Conservation (phyloP, 30 jellyfish, hydroid and myxozoan species). For the Nemopilema nomurai region DNA sequence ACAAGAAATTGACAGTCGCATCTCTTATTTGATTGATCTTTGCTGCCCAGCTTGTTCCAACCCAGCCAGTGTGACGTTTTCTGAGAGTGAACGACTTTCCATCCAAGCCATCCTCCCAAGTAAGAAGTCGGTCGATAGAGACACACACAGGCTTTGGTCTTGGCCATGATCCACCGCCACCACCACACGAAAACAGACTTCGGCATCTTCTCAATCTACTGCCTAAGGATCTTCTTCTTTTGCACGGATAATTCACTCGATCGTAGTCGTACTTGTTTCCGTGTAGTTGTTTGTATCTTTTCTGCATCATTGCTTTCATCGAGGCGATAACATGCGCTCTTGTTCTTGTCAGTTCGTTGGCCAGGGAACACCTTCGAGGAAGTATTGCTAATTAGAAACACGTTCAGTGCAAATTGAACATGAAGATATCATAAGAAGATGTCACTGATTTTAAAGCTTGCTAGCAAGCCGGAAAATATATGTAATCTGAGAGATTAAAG, state of each 20-base stretch:
- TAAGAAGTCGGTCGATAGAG: conserved; percentile 14
- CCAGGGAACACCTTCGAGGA: conserved; percentile 5
- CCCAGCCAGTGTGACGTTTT: neutral
- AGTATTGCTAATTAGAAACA: no score
- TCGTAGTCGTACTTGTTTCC: neutral
- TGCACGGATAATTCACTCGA: neutral
- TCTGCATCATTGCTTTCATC: conserved; percentile 27
- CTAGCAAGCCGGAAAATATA: no score
- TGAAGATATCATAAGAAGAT: no score
- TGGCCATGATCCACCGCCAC: neutral
- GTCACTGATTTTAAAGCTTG: no score
- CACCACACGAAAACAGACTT: neutral
- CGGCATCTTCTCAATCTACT: neutral
- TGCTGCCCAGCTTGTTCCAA: conserved; percentile 3
- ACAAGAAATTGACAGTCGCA: conserved; percentile 10
- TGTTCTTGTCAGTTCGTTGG: conserved; percentile 19
- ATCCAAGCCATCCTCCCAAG: conserved; percentile 15
- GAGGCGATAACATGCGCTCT: conserved; percentile 15
- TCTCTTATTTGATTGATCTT: conserved; percentile 8
- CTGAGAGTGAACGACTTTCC: neutral
- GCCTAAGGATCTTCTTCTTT: neutral
- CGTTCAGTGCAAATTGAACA: no score
- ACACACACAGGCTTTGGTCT: neutral
- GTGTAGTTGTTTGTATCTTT: conserved; percentile 7
- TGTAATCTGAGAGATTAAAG: no score